Conservation (phyloP, 35 echinoderm and acorn worm species). For the Ophiothrix spiculata region DNA sequence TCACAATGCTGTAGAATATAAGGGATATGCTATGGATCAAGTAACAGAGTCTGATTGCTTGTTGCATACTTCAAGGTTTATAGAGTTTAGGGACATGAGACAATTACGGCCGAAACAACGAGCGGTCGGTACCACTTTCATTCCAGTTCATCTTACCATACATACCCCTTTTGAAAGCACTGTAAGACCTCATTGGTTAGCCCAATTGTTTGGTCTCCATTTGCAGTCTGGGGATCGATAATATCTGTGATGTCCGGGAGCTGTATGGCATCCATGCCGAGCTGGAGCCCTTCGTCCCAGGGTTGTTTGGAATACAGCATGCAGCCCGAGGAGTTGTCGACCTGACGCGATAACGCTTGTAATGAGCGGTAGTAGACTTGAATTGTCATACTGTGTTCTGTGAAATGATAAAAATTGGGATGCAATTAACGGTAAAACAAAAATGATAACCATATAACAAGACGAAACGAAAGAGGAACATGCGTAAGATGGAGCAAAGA, state of each 20-base stretch:
- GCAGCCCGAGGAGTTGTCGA: conserved; percentile 35
- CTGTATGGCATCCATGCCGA: conserved; percentile 40
- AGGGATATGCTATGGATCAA: too few species aligned
- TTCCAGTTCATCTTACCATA: conserved; percentile 1
- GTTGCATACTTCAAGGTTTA: too few species aligned
- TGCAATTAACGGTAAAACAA: too few species aligned
- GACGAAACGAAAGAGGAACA: too few species aligned
- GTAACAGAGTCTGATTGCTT: too few species aligned
- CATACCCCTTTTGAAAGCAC: conserved; percentile 53
- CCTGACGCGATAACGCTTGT: conserved; percentile 23
- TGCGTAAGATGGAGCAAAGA: too few species aligned
- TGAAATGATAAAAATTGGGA: too few species aligned
- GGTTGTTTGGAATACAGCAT: conserved; percentile 48
- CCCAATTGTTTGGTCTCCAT: conserved; percentile 21
- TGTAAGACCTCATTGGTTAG: conserved; percentile 31
- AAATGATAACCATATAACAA: too few species aligned
- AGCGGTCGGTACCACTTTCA: not conserved
- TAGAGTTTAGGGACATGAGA: not conserved
- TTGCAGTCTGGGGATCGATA: conserved; percentile 17
- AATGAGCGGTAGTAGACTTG: conserved; percentile 47
- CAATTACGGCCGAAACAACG: not conserved
- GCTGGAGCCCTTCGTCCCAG: conserved; percentile 30
- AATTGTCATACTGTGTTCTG: conserved; percentile 56
- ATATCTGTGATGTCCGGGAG: conserved; percentile 31
- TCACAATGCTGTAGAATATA: too few species aligned